These are phyloP conservation scores for Centropus bengalensis DNA, from an alignment of 2,113 vertebrate genomes.

Conservation along the genomic window DNA sequence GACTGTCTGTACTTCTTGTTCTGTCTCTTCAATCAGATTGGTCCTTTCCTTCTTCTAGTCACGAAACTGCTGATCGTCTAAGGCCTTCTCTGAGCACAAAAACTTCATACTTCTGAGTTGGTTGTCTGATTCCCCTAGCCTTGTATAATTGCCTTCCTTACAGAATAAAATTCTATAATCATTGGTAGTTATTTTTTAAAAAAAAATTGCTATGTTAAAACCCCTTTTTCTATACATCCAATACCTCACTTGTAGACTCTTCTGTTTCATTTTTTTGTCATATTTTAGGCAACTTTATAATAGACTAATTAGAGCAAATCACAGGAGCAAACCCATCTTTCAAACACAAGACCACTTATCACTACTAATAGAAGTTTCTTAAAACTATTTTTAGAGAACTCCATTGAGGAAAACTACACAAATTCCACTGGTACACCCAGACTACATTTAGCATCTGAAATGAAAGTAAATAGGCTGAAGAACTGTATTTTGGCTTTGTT, in stretches of 20 bases:
- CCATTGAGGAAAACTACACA: neutral
- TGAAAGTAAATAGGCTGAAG: neutral
- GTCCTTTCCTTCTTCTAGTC: neutral
- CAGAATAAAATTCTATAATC: neutral
- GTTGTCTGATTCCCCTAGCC: neutral
- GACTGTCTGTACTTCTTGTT: neutral
- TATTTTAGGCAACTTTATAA: neutral
- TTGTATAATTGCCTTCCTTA: neutral
- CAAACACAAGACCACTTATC: neutral
- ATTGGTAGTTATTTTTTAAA: neutral
- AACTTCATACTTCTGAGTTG: neutral
- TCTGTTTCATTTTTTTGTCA: neutral
- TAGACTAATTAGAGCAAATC: neutral
- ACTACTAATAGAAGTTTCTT: neutral
- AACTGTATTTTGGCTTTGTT: neutral
- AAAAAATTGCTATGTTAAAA: neutral
- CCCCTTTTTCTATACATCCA: neutral
- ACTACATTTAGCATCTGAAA: neutral
- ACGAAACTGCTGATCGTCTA: neutral
- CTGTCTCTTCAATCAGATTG: neutral
- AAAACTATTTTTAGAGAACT: neutral
- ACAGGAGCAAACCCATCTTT: neutral
- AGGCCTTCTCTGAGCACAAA: neutral
- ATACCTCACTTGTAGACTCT: neutral
- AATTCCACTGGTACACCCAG: neutral